Evolutionary conservation across 2,888 invertebrate genomes (phyloP).

Genomic region (Rhagonycha fulva): DNA sequence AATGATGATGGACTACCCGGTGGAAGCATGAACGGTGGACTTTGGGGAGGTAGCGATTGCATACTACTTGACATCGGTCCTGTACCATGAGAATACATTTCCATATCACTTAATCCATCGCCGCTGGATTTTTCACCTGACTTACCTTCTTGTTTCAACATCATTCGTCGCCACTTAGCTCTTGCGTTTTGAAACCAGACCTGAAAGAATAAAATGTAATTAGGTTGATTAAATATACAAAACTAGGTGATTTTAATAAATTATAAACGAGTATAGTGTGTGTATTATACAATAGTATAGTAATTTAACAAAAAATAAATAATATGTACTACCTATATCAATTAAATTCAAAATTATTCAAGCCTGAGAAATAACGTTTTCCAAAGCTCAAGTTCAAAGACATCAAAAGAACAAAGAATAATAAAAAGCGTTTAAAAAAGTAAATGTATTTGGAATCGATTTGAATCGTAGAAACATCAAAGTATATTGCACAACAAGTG

Average conservation of each 20-base stretch:
- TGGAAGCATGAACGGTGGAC: slow-evolving; percentile 72
- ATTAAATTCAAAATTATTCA: neutral
- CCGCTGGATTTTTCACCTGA: slow-evolving; percentile 66
- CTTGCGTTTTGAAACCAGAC: slow-evolving; percentile 96
- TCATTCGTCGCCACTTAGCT: slow-evolving; percentile 91
- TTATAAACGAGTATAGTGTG: neutral
- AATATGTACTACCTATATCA: neutral
- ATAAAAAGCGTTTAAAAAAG: slow-evolving; percentile 3
- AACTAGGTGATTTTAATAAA: neutral
- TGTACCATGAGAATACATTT: slow-evolving; percentile 60
- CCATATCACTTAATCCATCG: slow-evolving; percentile 67
- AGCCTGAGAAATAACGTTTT: neutral
- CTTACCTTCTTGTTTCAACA: slow-evolving; percentile 79
- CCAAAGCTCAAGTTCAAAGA: neutral
- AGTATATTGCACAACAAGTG: slow-evolving; percentile 41
- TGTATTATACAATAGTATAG: neutral
- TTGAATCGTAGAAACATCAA: slow-evolving; percentile 43
- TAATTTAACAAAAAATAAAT: neutral
- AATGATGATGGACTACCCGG: slow-evolving; percentile 72
- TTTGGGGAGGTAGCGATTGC: slow-evolving; percentile 70
- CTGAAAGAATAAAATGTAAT: slow-evolving; percentile 61
- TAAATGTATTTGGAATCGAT: slow-evolving; percentile 37
- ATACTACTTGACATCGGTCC: slow-evolving; percentile 67
- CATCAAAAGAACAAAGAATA: neutral
- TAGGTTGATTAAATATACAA: neutral